A percentile compares a stretch with the other conserved stretches of the same genome.
phyloP scores from a whole-genome alignment of 2,888 invertebrate genomes.

The Drosophila incognita region DNA sequence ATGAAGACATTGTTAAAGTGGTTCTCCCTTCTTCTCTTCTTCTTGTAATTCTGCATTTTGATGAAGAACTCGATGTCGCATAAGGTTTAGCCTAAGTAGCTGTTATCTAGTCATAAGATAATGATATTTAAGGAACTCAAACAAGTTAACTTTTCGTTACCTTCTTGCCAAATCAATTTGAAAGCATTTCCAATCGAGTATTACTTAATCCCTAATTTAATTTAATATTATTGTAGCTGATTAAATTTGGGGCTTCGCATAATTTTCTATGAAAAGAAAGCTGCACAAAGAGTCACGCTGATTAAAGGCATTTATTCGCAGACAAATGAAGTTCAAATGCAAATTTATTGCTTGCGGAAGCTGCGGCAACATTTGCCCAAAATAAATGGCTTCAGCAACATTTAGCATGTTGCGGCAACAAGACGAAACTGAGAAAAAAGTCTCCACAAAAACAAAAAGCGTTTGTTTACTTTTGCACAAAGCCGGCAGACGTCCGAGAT shows the following conservation, averaged over 20 bases:
- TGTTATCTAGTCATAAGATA: neutral
- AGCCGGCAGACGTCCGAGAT: slow-evolving; percentile 64
- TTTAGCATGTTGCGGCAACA: slow-evolving; percentile 63
- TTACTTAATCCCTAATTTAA: neutral
- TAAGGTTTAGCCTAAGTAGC: neutral
- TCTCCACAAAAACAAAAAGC: slow-evolving; percentile 48
- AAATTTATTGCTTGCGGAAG: neutral
- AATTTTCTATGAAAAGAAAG: neutral
- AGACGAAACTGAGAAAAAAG: slow-evolving; percentile 39
- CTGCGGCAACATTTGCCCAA: slow-evolving; percentile 18
- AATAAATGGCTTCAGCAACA: slow-evolving; percentile 40
- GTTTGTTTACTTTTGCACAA: slow-evolving; percentile 73
- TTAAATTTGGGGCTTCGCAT: neutral
- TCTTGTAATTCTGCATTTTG: too few species aligned
- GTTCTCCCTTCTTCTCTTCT: too few species aligned
- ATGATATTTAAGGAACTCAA: neutral
- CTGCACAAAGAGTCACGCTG: neutral
- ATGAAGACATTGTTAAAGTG: too few species aligned
- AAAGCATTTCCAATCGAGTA: neutral
- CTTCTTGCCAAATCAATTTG: neutral
- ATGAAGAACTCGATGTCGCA: neutral
- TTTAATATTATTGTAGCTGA: neutral
- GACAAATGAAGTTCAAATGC: neutral
- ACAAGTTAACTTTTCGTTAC: neutral
- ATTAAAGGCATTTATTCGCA: too few species aligned